A percentile compares a stretch with the other conserved stretches of the same genome.
Conservation (phyloP, 2,888 invertebrate genomes). For the Latrodectus hesperus region DNA sequence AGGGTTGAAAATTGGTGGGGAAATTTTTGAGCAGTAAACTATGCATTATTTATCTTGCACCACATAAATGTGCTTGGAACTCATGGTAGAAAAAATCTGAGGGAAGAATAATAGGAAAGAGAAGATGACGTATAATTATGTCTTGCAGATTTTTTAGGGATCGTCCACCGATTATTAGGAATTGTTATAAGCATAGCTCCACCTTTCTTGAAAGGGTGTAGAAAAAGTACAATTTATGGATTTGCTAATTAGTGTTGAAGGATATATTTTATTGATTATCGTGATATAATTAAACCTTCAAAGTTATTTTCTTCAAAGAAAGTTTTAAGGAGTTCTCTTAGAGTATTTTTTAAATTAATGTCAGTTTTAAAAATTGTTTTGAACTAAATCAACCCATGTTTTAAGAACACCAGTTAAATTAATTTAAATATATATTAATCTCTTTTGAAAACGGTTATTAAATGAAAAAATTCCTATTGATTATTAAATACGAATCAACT, state of each 20-base stretch:
- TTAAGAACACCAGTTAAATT: not conserved
- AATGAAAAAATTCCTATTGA: too few species aligned
- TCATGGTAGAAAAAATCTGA: slow-evolving; percentile 39
- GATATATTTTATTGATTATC: slow-evolving; percentile 63
- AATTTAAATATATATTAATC: not conserved
- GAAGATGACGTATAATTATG: slow-evolving; percentile 62
- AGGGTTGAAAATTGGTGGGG: slow-evolving; percentile 44
- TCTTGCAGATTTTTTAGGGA: slow-evolving; percentile 46
- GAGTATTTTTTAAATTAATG: too few species aligned
- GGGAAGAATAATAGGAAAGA: slow-evolving; percentile 50
- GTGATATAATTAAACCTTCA: slow-evolving; percentile 56
- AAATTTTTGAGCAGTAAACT: slow-evolving; percentile 57
- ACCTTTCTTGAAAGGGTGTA: slow-evolving; percentile 35
- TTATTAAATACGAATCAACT: too few species aligned
- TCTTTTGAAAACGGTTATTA: too few species aligned
- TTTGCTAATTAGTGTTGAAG: slow-evolving; percentile 63
- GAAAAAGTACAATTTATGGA: slow-evolving; percentile 55
- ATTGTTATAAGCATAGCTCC: slow-evolving; percentile 53
- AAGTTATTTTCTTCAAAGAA: slow-evolving; percentile 53
- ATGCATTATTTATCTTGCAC: slow-evolving; percentile 56
- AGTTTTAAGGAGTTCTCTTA: not conserved
- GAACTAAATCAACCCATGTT: not conserved
- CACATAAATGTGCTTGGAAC: slow-evolving; percentile 46
- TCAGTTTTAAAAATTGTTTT: too few species aligned
- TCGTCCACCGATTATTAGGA: slow-evolving; percentile 51